A percentile compares a stretch with the other conserved stretches of the same genome.
phyloP scores from a whole-genome alignment of 1,140 invertebrate genomes.

The Pogonomyrmex californicus region DNA sequence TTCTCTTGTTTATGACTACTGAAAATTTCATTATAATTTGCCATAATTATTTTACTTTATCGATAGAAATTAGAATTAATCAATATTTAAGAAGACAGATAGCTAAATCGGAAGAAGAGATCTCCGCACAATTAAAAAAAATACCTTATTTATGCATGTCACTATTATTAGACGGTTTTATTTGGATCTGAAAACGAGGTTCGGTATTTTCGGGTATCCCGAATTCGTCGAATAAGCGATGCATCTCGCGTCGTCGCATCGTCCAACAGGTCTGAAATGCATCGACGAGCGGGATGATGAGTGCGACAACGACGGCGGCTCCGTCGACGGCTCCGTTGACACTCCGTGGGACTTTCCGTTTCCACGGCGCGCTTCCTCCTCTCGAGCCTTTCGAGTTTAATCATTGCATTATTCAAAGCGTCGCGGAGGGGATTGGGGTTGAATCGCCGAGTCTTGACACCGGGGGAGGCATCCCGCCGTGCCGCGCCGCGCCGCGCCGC shows the following conservation, averaged over 20 bases:
- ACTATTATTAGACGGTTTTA: background rate
- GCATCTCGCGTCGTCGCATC: background rate
- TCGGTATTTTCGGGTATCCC: too few species aligned
- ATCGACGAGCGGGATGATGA: background rate
- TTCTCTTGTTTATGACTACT: too few species aligned
- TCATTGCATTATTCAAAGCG: slow-evolving; percentile 51
- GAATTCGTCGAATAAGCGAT: background rate
- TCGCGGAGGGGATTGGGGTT: slow-evolving; percentile 13
- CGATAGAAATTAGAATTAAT: background rate
- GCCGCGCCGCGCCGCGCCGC: background rate
- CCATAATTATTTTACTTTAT: background rate
- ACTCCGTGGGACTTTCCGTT: background rate
- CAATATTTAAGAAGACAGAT: background rate
- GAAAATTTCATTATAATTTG: background rate
- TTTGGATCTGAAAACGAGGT: too few species aligned
- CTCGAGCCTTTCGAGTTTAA: slow-evolving; percentile 41
- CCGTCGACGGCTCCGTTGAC: background rate
- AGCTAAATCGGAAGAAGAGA: background rate
- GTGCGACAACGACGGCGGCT: background rate
- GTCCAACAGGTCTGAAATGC: slow-evolving; percentile 64
- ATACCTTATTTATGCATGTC: background rate
- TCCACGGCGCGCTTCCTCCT: background rate
- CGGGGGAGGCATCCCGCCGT: slow-evolving; percentile 40
- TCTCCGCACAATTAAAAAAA: background rate
- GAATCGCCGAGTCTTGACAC: slow-evolving; percentile 43